Percentiles rank a stretch among this genome's conserved stretches.
Evolutionary conservation across 37 sponge, comb jelly and placozoan genomes (phyloP).

Genomic region (Geodia barretti): DNA sequence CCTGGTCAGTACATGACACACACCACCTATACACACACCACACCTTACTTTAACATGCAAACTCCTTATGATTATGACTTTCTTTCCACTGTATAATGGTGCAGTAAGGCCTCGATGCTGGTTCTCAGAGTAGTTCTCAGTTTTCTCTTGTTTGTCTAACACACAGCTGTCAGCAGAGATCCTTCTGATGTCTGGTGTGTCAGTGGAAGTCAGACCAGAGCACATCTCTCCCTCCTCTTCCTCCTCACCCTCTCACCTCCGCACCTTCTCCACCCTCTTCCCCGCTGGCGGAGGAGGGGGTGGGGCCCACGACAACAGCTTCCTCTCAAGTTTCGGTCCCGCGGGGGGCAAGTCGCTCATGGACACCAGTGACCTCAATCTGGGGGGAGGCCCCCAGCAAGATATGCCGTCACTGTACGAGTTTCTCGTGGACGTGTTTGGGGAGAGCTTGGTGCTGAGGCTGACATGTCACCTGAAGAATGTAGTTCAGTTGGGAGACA

Average conservation of each 20-base stretch:
- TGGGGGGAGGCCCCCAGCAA: background rate
- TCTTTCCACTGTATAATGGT: too few species aligned
- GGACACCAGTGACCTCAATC: background rate
- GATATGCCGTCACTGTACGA: slow-evolving; percentile 32
- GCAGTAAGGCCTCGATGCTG: too few species aligned
- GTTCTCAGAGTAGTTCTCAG: too few species aligned
- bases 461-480: background rate
- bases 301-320: background rate
- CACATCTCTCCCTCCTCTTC: background rate
- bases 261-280: background rate
- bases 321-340: background rate
- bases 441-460: slow-evolving; percentile 34
- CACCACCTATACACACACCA: too few species aligned
- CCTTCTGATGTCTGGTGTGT: background rate
- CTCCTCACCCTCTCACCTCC: background rate
- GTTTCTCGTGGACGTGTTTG: slow-evolving; percentile 57
- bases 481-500: background rate
- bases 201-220: background rate
- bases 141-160: too few species aligned
- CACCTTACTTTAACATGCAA: too few species aligned
- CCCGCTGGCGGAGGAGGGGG: background rate
- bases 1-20: slow-evolving; percentile 75
- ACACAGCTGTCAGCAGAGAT: background rate
- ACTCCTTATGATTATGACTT: too few species aligned
- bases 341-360: background rate